Evolutionary conservation across 2,113 vertebrate genomes (phyloP).

Genomic region (Dicerorhinus sumatrensis): DNA sequence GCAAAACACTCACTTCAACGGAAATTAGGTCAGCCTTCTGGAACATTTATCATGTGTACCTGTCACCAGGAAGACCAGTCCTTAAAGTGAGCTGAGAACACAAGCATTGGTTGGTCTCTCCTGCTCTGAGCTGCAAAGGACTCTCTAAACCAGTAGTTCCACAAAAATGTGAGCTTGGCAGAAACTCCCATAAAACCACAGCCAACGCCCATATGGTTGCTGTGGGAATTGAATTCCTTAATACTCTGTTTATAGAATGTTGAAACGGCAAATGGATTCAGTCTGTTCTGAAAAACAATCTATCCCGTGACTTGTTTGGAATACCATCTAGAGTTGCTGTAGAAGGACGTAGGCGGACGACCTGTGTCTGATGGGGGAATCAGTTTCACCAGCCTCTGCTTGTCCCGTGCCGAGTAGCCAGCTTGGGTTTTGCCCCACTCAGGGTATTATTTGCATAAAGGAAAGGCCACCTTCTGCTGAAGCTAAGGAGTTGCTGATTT

Average conservation of each 20-base stretch:
- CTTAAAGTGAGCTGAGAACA: slow-evolving; percentile 67
- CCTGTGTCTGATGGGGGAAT: slow-evolving; percentile 45
- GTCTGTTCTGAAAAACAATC: slow-evolving; percentile 71
- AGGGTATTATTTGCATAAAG: slow-evolving; percentile 48
- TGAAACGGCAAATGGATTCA: slow-evolving; percentile 74
- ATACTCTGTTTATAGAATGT: slow-evolving; percentile 79
- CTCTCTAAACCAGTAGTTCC: slow-evolving; percentile 25
- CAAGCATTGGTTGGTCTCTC: not conserved
- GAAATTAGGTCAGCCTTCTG: slow-evolving; percentile 82
- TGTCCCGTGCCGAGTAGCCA: not conserved
- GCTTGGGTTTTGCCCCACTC: not conserved
- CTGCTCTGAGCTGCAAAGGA: slow-evolving; percentile 21
- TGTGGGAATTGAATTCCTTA: slow-evolving; percentile 78
- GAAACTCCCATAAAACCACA: slow-evolving; percentile 35
- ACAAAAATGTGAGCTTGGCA: slow-evolving; percentile 73
- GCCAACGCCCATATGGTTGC: slow-evolving; percentile 71
- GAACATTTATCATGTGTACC: slow-evolving; percentile 75
- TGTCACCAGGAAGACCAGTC: slow-evolving; percentile 73
- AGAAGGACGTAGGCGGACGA: slow-evolving; percentile 46
- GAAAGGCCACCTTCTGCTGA: slow-evolving; percentile 46
- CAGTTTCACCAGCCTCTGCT: slow-evolving; percentile 12
- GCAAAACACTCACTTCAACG: slow-evolving; percentile 72
- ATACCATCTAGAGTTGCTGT: slow-evolving; percentile 62
- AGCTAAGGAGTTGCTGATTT: slow-evolving; percentile 50
- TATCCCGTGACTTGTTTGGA: slow-evolving; percentile 67